These are phyloP conservation scores for Bombus waltoni DNA, from an alignment of 1,140 invertebrate genomes.

Conservation along the genomic window DNA sequence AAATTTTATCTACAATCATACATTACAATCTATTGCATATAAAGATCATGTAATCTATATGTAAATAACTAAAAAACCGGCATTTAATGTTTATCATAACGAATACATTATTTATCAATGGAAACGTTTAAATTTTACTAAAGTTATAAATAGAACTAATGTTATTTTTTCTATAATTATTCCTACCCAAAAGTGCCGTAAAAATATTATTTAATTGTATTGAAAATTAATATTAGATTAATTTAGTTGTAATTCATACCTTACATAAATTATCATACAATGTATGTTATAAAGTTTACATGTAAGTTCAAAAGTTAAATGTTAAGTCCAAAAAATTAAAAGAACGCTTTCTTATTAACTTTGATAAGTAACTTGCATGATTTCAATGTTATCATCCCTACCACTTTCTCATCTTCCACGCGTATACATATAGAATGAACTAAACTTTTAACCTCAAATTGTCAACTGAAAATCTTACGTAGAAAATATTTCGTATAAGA, in stretches of 20 bases:
- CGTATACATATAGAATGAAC: background rate
- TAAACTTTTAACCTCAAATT: conserved; percentile 39
- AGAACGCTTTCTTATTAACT: background rate
- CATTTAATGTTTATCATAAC: background rate
- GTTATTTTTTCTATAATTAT: background rate
- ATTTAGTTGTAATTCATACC: background rate
- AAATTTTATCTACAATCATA: background rate
- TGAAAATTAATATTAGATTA: background rate
- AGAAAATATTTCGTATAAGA: background rate
- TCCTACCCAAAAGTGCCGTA: background rate
- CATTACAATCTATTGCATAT: background rate
- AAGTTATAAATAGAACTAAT: background rate
- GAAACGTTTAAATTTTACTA: background rate
- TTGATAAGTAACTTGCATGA: background rate
- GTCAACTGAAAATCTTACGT: background rate
- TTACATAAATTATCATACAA: background rate
- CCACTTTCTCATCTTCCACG: background rate
- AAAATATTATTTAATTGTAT: background rate
- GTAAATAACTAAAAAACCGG: background rate
- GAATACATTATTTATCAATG: background rate
- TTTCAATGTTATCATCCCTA: conserved; percentile 2
- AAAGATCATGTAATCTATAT: background rate
- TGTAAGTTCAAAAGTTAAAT: background rate
- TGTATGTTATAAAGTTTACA: background rate
- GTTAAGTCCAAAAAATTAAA: background rate